Evolutionary conservation across 2,113 vertebrate genomes (phyloP).

Genomic region (Lepisosteus osseus): DNA sequence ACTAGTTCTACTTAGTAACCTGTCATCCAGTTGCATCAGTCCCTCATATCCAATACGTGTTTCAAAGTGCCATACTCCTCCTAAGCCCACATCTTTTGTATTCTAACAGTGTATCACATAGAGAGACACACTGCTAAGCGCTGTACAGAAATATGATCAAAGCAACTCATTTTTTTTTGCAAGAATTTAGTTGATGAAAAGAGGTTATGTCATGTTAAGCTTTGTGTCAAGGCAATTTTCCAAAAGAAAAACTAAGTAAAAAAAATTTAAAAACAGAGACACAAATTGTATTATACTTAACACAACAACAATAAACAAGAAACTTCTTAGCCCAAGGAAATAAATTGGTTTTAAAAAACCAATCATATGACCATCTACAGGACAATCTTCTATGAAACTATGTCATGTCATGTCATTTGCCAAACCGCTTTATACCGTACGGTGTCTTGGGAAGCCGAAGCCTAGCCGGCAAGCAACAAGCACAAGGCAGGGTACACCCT

Average conservation of each 20-base stretch:
- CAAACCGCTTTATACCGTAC: no score
- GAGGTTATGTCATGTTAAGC: conserved; percentile 52
- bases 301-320: no score
- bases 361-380: no score
- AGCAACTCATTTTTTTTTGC: conserved; percentile 52
- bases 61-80: conserved; percentile 45
- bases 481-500: no score
- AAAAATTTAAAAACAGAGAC: no score
- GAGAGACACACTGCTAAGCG: conserved; percentile 53
- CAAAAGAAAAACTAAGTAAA: conserved; percentile 1
- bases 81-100: conserved; percentile 52
- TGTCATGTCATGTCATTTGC: no score
- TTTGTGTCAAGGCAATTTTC: conserved; percentile 55
- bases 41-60: conserved; percentile 25
- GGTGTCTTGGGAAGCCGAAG: no score
- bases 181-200: conserved; percentile 49
- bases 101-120: conserved; percentile 62
- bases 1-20: conserved; percentile 46
- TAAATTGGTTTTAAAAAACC: no score
- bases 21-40: conserved; percentile 65
- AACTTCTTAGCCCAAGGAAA: no score
- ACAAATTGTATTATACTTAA: no score
- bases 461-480: no score
- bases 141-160: conserved; percentile 63
- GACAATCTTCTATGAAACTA: no score